Evolutionary conservation across 1,140 invertebrate genomes (phyloP).

Genomic region (Thaumatotibia leucotreta): DNA sequence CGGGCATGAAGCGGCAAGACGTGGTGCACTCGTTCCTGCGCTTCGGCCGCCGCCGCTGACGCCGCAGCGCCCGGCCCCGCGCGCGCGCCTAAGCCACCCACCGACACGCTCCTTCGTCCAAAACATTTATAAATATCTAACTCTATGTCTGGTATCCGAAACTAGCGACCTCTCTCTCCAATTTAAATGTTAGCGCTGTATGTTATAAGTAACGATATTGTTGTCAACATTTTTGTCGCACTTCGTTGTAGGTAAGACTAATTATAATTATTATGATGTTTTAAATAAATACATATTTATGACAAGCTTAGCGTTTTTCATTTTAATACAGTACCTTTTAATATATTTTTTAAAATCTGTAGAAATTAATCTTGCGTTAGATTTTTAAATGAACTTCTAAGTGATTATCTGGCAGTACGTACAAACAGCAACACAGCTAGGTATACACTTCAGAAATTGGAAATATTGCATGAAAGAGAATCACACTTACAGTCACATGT

Average conservation of each 20-base stretch:
- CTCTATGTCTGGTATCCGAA: slow-evolving; percentile 25
- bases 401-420: too few relatives aligned
- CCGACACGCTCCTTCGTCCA: slow-evolving; percentile 55
- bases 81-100: slow-evolving; percentile 17
- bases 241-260: slow-evolving; percentile 59
- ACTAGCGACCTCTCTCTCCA: slow-evolving; percentile 38
- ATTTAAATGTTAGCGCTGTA: slow-evolving; percentile 33
- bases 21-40: slow-evolving; percentile 89
- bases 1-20: slow-evolving; percentile 86
- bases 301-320: slow-evolving; percentile 54
- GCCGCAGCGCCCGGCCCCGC: slow-evolving; percentile 21
- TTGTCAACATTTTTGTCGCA: slow-evolving; percentile 62
- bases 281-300: slow-evolving; percentile 72
- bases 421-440: too few relatives aligned
- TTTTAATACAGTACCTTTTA: slow-evolving; percentile 13
- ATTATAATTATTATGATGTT: slow-evolving; percentile 60
- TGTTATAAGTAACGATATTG: slow-evolving; percentile 42
- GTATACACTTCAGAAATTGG: too few relatives aligned
- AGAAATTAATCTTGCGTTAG: neutral
- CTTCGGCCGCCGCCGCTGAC: slow-evolving; percentile 82
- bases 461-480: too few relatives aligned
- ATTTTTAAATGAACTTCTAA: too few relatives aligned
- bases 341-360: neutral
- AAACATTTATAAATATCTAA: slow-evolving; percentile 48
- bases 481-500: too few relatives aligned